Base-by-base conservation (phyloP, 2,888 invertebrate genomes). In the Drosophila neotestacea region DNA sequence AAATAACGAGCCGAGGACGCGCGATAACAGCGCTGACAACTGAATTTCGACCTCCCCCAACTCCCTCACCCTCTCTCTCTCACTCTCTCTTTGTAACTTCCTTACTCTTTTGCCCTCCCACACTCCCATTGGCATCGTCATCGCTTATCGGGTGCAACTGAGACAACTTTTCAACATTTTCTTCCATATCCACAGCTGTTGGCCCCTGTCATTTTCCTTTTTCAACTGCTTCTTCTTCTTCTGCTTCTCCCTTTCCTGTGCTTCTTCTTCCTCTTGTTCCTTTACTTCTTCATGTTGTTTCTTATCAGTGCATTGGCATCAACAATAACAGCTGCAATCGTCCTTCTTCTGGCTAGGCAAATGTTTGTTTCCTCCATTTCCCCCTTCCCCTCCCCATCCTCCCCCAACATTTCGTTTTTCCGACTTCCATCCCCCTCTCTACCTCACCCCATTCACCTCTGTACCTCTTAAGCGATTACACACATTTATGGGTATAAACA, bases 291-390 rank as follows among this genome's bases (percentile, higher is more conserved):
- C 34, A 2, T 36, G 36, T 51, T 59, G n/a, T 55, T 66, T 62
- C 73, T 85, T 85, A 85, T 85, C 97, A 99, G 97, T 60, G 99
- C 99, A 93, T 99, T 99, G n/a, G 98, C 99, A 93, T 99, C 99
- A 73, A 99, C 97, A 7, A 99, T 98, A 6, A 98, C 97, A 94
- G 97, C 96, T 2, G 99, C 99, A 64, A 99, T 64, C 99, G 22
- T 54, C 68, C 63, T 65, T 36, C 54, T 65, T 36, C 54, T 46
- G 65, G 48, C 77, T 71, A 81, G 64, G 69, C 74, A 84, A 81
- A 85, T 81, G 72, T 86, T 79, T 79, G 55, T 66, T 63, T 70
- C 44, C 55, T 11, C 34, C 48, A 16, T 16, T 30, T 1, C 41
- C 4, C 0, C 51, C 6, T 2, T 22, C 5, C 56, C 51, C 6